Base-by-base conservation (phyloP, 2,888 invertebrate genomes). In the Platypus cylindrus region DNA sequence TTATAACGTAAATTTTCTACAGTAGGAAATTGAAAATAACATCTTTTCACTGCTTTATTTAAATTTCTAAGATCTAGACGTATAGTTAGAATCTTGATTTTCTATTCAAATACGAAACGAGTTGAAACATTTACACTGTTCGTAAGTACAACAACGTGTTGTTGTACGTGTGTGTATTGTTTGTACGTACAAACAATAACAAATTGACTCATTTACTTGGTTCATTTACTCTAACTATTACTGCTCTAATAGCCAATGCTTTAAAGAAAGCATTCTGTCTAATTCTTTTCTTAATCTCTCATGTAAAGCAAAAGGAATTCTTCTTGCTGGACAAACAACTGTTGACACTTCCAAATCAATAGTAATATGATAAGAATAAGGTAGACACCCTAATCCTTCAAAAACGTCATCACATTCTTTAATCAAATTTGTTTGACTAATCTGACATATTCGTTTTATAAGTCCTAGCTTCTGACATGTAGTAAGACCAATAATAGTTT, bases 401-500 rank as follows among this genome's bases (percentile, higher is more conserved):
- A 33, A 26, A 5, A 26, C 3, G 17, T 5, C 14, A 7, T 33
- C 4, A 17, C 17, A 23, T 11, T 16, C 7, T 17, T 33, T 7
- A n/a, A 33, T n/a, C 12, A 26, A 3, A 7, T 12, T 26, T 7
- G n/a, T 17, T 16, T 15, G 11, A 16, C 17, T 11, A 13, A 18
- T 17, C 13, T 5, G 4, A 13, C 9, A 14, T 34, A 15, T 16
- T 29, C 5, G 29, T 11, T 5, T 17, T n/a, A 29, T 20, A 34
- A 7, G 13, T 16, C 29, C 29, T 13, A 22, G 15, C 29, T 22
- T 3, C 3, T 20, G 34, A 29, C 3, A 34, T n/a, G n/a, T n/a
- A n/a, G n/a, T n/a, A n/a, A n/a, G 12, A 4, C 34, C 34, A 3
- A 34, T 34, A 2, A 34, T 30, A 29, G 29, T 29, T 15, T 28